Base-by-base conservation (phyloP, 2,113 vertebrate genomes). In the Calyptommatus sinebrachiatus region DNA sequence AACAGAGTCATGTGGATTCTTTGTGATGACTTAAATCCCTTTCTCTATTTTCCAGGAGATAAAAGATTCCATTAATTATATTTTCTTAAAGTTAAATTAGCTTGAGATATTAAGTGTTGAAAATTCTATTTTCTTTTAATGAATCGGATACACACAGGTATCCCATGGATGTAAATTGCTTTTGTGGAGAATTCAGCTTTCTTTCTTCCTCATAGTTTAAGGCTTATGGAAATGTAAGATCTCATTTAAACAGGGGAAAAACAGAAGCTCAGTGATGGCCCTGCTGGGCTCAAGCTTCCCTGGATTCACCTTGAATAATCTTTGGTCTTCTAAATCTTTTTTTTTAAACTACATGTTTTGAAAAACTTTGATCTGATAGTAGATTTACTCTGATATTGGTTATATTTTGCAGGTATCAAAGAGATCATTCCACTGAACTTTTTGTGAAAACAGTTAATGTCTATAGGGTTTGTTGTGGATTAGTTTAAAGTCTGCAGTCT, bases 81-180 rank as follows among this genome's bases (percentile, higher is more conserved):
- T 70, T 83, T 83, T 71, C 81, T 2, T 72, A 79, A 88, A 85
- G 70, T 85, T 75, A 84, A 26, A 88, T 88, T 81, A 90, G 76
- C 41, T 71, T 75, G 11, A 53, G 72, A 81, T 79, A 57, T 26
- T 84, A 41, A n/a, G 12, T 82, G 60, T 77, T 81, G 46, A 92
- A 91, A 85, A 86, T 88, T 85, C 73, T 77, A 21, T 88, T 93
- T 92, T 84, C 48, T 84, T 11, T 66, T 85, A 86, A 89, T 90
- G 76, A 92, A 80, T 71, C 85, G 28, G 77, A 83, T 71, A 67
- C 12, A 86, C 73, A 74, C 50, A 87, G 67, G 87, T 82, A 69
- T 88, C 71, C 86, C 79, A 86, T 50, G 12, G 69, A 48, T 81
- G 70, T 81, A 90, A 85, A 86, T 82, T 76, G 62, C 78, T 80